Evolutionary conservation across 2,888 invertebrate species (phyloP).

Genomic region (Troilus luridus): DNA sequence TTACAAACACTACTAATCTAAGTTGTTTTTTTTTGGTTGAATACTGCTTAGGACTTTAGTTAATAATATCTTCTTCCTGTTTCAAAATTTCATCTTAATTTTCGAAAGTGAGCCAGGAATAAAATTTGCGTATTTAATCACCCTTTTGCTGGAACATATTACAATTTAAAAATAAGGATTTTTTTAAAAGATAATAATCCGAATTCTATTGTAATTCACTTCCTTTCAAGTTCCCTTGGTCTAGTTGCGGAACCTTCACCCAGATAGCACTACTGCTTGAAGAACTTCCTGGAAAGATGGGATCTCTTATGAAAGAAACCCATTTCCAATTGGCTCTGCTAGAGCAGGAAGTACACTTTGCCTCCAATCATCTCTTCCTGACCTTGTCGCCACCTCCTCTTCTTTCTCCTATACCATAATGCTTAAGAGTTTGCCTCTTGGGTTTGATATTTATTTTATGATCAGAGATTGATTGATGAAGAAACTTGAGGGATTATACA

Average conservation of each 20-base stretch:
- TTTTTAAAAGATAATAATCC: background rate
- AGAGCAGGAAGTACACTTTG: constrained; percentile 24
- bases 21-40: no score
- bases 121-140: background rate
- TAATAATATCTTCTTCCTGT: background rate
- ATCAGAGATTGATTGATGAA: background rate
- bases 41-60: no score
- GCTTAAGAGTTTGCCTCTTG: background rate
- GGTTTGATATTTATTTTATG: background rate
- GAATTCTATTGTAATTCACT: background rate
- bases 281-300: constrained; percentile 14
- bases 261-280: background rate
- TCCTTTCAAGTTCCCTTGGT: constrained; percentile 16
- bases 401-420: constrained; percentile 4
- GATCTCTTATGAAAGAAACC: constrained; percentile 33
- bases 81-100: background rate
- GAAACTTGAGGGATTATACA: background rate
- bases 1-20: no score
- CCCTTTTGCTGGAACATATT: background rate
- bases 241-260: constrained; percentile 3
- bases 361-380: background rate
- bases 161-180: background rate
- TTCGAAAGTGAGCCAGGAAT: background rate
- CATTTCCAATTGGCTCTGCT: constrained; percentile 41
- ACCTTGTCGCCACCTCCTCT: background rate